Percentiles rank a stretch among this genome's conserved stretches.
These are phyloP conservation scores for Ametastegia equiseti DNA, from an alignment of 2,888 invertebrate genomes.

Conservation along the genomic window DNA sequence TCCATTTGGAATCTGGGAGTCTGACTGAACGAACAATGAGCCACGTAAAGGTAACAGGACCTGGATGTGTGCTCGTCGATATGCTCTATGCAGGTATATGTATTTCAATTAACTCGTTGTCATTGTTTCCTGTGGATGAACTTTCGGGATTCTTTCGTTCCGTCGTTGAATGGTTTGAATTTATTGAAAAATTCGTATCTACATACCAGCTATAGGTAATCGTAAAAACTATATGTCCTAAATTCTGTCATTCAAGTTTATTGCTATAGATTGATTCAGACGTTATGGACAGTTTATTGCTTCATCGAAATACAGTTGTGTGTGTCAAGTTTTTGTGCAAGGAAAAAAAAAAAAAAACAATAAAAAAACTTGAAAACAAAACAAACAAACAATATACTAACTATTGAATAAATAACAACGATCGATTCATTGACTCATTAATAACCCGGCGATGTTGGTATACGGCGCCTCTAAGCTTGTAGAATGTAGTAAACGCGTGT, in stretches of 20 bases:
- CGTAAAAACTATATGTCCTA: neutral
- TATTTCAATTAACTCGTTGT: conserved; percentile 26
- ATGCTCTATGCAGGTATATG: neutral
- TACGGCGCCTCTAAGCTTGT: neutral
- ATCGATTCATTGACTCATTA: conserved; percentile 21
- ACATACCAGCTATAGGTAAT: neutral
- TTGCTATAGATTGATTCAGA: neutral
- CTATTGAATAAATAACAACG: neutral
- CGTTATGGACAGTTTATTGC: neutral
- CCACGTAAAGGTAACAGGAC: conserved; percentile 39
- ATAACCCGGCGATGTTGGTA: neutral
- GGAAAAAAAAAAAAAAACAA: neutral
- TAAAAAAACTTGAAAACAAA: neutral
- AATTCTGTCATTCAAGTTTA: no score
- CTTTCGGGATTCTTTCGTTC: neutral
- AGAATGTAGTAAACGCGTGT: neutral
- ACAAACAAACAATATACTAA: neutral
- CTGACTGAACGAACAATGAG: conserved; percentile 21
- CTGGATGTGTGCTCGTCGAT: conserved; percentile 9
- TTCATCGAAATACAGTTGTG: neutral
- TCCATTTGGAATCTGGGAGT: neutral
- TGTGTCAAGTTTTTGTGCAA: neutral
- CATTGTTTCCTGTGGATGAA: conserved; percentile 10
- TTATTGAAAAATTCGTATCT: neutral
- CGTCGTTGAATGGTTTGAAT: neutral